Evolutionary conservation across 2,888 invertebrate genomes (phyloP).

Genomic region (Macropis europaea): DNA sequence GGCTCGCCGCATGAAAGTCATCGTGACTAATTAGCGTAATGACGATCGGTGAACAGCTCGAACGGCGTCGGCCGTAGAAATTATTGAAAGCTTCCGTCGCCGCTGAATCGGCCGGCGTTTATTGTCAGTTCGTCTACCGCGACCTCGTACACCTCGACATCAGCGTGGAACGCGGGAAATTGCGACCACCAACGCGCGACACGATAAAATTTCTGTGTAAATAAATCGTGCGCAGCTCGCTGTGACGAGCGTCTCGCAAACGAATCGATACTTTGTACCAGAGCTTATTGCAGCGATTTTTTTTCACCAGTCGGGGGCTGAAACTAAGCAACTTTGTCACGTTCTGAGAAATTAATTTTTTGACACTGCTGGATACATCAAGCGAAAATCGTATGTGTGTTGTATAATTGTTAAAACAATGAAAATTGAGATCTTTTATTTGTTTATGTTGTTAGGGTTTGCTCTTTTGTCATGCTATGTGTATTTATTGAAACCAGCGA

Average conservation of each 20-base stretch:
- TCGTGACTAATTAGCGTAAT: constrained; percentile 65
- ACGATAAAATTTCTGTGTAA: constrained; percentile 35
- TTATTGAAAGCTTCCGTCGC: constrained; percentile 48
- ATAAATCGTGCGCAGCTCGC: constrained; percentile 23
- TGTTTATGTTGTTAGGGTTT: no score
- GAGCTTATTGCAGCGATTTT: constrained; percentile 19
- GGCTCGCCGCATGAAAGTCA: constrained; percentile 54
- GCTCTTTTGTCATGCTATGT: no score
- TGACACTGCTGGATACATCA: no score
- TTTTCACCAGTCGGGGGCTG: not conserved
- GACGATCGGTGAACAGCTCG: constrained; percentile 45
- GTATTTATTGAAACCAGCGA: no score
- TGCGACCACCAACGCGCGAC: not conserved
- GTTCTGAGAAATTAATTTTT: no score
- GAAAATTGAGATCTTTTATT: no score
- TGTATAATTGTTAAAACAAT: no score
- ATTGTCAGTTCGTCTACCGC: constrained; percentile 43
- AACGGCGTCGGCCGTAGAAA: constrained; percentile 28
- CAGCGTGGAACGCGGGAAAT: constrained; percentile 20
- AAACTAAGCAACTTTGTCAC: no score
- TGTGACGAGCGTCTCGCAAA: not conserved
- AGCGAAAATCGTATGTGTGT: no score
- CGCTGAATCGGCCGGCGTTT: constrained; percentile 39
- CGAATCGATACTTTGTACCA: constrained; percentile 20
- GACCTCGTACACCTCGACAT: constrained; percentile 21